These are phyloP conservation scores for Papilio dardanus DNA, from an alignment of 1,140 invertebrate genomes.

Conservation along the genomic window DNA sequence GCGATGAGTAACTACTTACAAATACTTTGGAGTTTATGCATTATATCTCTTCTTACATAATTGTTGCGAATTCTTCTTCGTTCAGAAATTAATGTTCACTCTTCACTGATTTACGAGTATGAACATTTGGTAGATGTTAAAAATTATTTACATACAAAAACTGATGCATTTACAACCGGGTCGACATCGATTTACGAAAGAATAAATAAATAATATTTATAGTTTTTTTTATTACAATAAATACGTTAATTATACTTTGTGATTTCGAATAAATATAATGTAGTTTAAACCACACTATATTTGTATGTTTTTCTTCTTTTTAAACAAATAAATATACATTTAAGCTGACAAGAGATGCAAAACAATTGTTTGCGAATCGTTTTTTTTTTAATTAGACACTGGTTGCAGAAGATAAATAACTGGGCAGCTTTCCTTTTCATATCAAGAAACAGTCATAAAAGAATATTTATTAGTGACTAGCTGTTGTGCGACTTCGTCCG, in stretches of 20 bases:
- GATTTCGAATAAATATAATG: neutral
- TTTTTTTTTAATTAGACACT: neutral
- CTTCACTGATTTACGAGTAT: neutral
- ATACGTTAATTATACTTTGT: neutral
- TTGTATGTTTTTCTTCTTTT: no score
- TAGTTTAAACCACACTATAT: neutral
- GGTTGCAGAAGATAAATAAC: neutral
- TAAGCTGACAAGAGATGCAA: neutral
- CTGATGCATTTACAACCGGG: neutral
- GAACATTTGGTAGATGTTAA: neutral
- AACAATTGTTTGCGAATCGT: neutral
- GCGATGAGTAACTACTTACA: no score
- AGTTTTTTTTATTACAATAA: neutral
- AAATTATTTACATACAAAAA: neutral
- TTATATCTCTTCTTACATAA: no score
- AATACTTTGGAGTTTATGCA: no score
- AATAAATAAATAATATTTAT: neutral
- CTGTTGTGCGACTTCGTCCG: no score
- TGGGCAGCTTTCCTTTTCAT: neutral
- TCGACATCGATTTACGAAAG: slow-evolving; percentile 1
- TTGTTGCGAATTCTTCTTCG: no score
- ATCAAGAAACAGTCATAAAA: neutral
- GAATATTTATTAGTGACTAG: neutral
- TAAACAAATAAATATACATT: neutral
- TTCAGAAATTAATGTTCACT: no score